Base-by-base conservation (phyloP, 2,113 vertebrate genomes). In the Aythya baeri region DNA sequence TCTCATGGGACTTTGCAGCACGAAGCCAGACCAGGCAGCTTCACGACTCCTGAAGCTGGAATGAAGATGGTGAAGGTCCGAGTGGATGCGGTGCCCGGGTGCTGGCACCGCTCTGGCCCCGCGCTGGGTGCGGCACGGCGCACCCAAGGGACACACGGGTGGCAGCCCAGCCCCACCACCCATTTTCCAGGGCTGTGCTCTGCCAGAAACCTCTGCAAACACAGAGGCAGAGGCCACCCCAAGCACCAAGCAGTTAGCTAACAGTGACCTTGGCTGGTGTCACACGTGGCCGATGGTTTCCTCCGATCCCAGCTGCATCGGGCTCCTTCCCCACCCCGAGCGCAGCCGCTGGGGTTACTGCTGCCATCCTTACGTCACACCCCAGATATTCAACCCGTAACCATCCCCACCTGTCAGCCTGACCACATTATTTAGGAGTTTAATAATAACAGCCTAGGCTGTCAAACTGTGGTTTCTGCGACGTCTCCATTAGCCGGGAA, bases 231-330 rank as follows among this genome's bases (percentile, higher is more conserved):
- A 41, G 41, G 41, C 41, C 41, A 41, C 41, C 41, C 41, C 0
- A 0, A 1, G 21, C 36, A 3, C 25, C 6, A 0, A 21, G n/a
- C 3, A 31, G 5, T 21, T 1, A 4, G 67, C 1, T 44, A 34
- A 5, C 63, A n/a, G 34, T 0, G 1, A 54, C 52, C 32, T 27
- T 20, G 59, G 29, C 1, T 21, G 44, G 50, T 3, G 32, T 49
- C 29, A 7, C 2, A 4, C 6, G 16, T 21, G 50, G 34, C 44
- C 18, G 25, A 7, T 17, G 36, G 29, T 52, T 17, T 11, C 7
- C 84, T 38, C 76, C 3, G 44, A 36, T 23, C 82, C 11, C 7
- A 2, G 55, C 34, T 2, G 21, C 29, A 0, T 1, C 16, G 1
- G n/a, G 22, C 5, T 16, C 44, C 5, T 34, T 68, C 49, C 55